Conservation (phyloP, 1,140 invertebrate species). For the Dolichoris vasculosae region DNA sequence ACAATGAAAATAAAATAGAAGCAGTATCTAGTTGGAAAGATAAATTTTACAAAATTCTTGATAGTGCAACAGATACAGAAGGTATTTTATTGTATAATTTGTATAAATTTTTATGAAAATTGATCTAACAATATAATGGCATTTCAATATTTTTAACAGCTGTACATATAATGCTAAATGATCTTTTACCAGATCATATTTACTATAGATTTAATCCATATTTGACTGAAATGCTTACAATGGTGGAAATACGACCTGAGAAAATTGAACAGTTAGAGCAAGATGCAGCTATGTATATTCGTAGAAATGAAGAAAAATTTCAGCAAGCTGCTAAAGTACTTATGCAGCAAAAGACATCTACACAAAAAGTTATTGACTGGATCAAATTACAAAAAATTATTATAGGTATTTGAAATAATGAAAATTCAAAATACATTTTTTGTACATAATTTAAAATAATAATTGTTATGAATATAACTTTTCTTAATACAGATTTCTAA, state of each 20-base stretch:
- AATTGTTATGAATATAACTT: too few relatives aligned
- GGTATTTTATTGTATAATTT: slow-evolving; percentile 75
- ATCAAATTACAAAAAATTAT: slow-evolving; percentile 66
- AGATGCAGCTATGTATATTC: slow-evolving; percentile 84
- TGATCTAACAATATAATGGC: slow-evolving; percentile 22
- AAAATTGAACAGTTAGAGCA: slow-evolving; percentile 79
- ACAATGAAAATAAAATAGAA: slow-evolving; percentile 62
- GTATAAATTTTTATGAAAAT: background rate
- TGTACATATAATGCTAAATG: slow-evolving; percentile 87
- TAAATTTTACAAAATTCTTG: slow-evolving; percentile 89
- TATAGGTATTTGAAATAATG: slow-evolving; percentile 57
- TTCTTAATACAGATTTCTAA: too few relatives aligned
- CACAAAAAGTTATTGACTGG: slow-evolving; percentile 74
- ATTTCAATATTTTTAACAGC: slow-evolving; percentile 70
- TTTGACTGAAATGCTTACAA: slow-evolving; percentile 84
- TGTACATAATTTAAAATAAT: slow-evolving; percentile 22
- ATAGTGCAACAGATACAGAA: slow-evolving; percentile 94
- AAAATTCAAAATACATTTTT: background rate
- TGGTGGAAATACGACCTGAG: slow-evolving; percentile 88
- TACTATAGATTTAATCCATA: slow-evolving; percentile 96
- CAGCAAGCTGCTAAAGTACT: slow-evolving; percentile 75
- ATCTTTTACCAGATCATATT: slow-evolving; percentile 84
- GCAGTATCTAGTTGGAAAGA: slow-evolving; percentile 81
- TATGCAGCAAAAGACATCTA: slow-evolving; percentile 66
- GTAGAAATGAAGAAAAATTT: slow-evolving; percentile 86